Evolutionary conservation across 2,888 invertebrate species (phyloP), one percentile per base, ranked within the genome.

Genomic region (Agriopis leucophaearia): DNA sequence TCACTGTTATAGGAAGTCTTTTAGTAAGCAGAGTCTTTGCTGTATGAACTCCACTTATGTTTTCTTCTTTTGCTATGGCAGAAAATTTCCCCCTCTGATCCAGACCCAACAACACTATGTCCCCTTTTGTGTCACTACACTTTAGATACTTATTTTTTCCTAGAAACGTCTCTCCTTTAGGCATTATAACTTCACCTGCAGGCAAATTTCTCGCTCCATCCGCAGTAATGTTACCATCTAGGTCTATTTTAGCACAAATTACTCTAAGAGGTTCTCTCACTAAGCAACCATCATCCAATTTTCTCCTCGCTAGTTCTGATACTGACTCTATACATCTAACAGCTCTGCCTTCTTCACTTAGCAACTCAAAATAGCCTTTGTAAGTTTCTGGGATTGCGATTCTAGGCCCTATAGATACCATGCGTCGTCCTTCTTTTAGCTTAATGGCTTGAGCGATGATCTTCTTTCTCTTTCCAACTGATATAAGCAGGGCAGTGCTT

Each of bases 41-140:
- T 73, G 97, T 97, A 88, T 99, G 99, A 16, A 99, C 99, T 27
- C 99, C 99, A 84, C 98, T 97, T 74, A 99, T 98, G 91, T 98
- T 98, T 82, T 98, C 98, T 88, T 98, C 97, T 82, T 97, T 96
- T 71, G 99, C 99, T 64, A 99, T 94, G 56, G 98, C 97, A 79
- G 98, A 98, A 92, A 99, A 98, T 82, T 97, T 96, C 45, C 98
- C 98, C 84, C 97, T 96, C 88, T 98, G 97, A 83, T 98, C 98
- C 85, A 97, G 95, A 71, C 97, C 96, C 74, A 99, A 92, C 81
- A 97, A 95, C 40, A 99, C 94, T 78, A 96, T 96, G 83, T 98
- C 97, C 48, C 98, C 98, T 85, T 96, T 96, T 16, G 96, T 95
- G 86, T 98, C 98, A 66, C 96, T 95, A 91, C 99, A 99, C 81